These are phyloP conservation scores for Drosophila incognita DNA, from an alignment of 2,888 invertebrate species.

Conservation along the genomic window DNA sequence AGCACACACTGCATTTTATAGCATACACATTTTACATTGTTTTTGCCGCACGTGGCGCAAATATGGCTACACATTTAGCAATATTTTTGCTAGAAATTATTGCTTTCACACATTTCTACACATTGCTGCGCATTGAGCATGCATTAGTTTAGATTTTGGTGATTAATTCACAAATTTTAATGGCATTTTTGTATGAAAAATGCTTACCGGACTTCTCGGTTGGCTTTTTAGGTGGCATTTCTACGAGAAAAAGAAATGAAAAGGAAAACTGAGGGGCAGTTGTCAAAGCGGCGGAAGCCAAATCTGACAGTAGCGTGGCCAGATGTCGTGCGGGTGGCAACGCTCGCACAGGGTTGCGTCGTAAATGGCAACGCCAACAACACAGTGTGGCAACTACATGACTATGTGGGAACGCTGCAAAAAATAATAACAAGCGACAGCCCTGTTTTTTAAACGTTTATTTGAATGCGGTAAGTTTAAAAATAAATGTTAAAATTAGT, in stretches of 20 bases:
- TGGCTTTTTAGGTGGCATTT: slow-evolving; percentile 95
- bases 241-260: slow-evolving; percentile 86
- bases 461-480: background rate
- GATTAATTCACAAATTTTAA: slow-evolving; percentile 49
- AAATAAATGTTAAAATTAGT: background rate
- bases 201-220: slow-evolving; percentile 93
- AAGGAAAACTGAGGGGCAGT: slow-evolving; percentile 80
- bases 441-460: slow-evolving; percentile 7
- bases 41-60: slow-evolving; percentile 70
- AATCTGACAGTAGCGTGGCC: slow-evolving; percentile 61
- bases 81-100: slow-evolving; percentile 46
- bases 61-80: slow-evolving; percentile 26
- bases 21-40: slow-evolving; percentile 22
- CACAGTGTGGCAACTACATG: background rate
- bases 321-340: slow-evolving; percentile 30
- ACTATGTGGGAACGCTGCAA: slow-evolving; percentile 1
- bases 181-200: slow-evolving; percentile 76
- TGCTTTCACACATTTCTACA: slow-evolving; percentile 23
- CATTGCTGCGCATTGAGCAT: slow-evolving; percentile 10
- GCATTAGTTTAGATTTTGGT: slow-evolving; percentile 43
- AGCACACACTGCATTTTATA: background rate
- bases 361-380: slow-evolving; percentile 36
- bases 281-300: slow-evolving; percentile 68
- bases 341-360: background rate
- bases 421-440: background rate